phyloP scores from a whole-genome alignment of 2,888 invertebrate species.

The Anthophora plumipes region DNA sequence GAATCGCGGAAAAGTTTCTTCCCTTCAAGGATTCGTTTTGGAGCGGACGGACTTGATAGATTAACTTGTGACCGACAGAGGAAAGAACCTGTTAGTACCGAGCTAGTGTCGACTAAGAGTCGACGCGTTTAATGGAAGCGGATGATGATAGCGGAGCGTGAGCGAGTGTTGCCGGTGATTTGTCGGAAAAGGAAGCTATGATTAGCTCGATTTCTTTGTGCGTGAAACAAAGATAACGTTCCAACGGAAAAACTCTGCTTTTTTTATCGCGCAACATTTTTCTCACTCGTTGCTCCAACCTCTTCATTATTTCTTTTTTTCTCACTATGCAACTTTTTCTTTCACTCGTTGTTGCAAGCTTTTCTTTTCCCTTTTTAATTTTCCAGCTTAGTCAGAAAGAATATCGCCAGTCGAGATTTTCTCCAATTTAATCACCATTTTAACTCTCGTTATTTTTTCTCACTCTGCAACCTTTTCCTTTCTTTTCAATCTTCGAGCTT shows the following conservation, averaged over 20 bases:
- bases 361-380: no score
- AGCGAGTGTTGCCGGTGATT: constrained; percentile 15
- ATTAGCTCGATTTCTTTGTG: constrained; percentile 10
- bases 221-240: not conserved
- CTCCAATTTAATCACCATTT: no score
- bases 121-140: constrained; percentile 10
- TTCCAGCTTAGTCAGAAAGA: no score
- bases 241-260: not conserved
- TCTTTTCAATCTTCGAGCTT: no score
- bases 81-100: constrained; percentile 21
- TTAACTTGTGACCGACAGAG: constrained; percentile 20
- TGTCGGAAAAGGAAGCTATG: constrained; percentile 3
- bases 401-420: no score
- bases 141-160: constrained; percentile 21
- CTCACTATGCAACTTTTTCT: no score
- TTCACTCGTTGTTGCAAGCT: no score
- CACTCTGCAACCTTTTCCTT: no score
- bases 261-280: no score
- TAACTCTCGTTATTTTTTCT: no score
- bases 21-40: constrained; percentile 23
- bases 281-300: no score
- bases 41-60: constrained; percentile 16
- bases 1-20: constrained; percentile 27
- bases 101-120: not conserved
- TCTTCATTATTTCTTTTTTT: no score